Conservation (phyloP, 2,113 vertebrate genomes). For the Triplophysa tibetana region DNA sequence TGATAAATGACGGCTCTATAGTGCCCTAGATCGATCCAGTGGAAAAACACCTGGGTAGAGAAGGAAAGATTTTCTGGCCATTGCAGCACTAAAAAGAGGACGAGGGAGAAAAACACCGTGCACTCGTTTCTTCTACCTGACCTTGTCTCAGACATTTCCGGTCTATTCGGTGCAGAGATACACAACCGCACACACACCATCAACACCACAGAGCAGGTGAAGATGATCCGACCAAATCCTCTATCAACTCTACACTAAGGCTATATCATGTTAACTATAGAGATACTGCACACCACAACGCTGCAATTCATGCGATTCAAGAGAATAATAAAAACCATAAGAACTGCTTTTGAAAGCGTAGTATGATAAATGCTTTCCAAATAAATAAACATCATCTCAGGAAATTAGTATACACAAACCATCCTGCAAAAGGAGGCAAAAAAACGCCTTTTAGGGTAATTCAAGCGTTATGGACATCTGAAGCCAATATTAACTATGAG, state of each 20-base stretch:
- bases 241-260: background rate
- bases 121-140: conserved; percentile 24
- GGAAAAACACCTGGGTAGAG: conserved; percentile 34
- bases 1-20: conserved; percentile 42
- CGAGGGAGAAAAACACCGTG: background rate
- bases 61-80: conserved; percentile 26
- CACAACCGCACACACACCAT: conserved; percentile 7
- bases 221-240: background rate
- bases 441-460: no score
- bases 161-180: background rate
- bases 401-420: no score
- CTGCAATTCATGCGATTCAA: background rate
- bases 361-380: no score
- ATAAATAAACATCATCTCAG: no score
- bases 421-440: no score
- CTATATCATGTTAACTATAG: no score
- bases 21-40: conserved; percentile 41
- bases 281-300: background rate
- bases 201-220: background rate
- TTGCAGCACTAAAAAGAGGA: conserved; percentile 17
- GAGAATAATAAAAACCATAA: no score
- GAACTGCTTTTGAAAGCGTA: no score
- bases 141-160: conserved; percentile 17
- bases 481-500: no score
- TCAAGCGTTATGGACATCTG: no score